Conservation (phyloP, 2,113 vertebrate species). For the Abramis brama region DNA sequence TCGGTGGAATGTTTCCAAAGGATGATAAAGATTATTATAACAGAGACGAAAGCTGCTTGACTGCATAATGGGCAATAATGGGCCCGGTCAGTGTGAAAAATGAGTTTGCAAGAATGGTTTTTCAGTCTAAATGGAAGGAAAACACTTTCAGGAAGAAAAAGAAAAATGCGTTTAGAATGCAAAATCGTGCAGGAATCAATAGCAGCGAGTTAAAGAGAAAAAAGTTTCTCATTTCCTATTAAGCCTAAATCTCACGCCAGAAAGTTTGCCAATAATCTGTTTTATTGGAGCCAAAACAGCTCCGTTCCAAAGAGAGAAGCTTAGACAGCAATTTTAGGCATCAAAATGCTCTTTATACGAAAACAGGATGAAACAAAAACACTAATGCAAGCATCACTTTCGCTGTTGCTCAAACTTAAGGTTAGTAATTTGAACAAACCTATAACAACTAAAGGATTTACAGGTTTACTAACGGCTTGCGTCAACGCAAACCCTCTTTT, state of each 20-base stretch:
- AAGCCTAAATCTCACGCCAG: constrained; percentile 2
- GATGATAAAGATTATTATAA: constrained; percentile 41
- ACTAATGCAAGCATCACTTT: background rate
- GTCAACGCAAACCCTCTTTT: no score
- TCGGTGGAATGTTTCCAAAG: constrained; percentile 26
- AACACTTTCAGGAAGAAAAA: constrained; percentile 9
- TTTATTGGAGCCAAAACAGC: background rate
- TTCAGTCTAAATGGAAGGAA: constrained; percentile 21
- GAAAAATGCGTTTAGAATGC: constrained; percentile 13
- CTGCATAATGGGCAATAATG: constrained; percentile 42
- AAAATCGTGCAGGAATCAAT: constrained; percentile 10
- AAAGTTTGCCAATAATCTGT: background rate
- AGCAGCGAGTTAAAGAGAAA: background rate
- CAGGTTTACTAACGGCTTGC: no score
- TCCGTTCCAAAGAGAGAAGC: background rate
- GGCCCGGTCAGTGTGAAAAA: constrained; percentile 20
- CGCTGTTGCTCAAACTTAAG: background rate
- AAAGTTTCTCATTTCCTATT: constrained; percentile 20
- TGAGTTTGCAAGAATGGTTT: constrained; percentile 2
- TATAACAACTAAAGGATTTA: no score
- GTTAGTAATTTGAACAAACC: background rate
- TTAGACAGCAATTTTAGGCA: background rate
- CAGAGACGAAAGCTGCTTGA: constrained; percentile 12
- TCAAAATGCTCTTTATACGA: background rate
- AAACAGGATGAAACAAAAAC: background rate